These are phyloP conservation scores for Entomyzon cyanotis DNA, from an alignment of 2,113 vertebrate genomes.

Conservation along the genomic window DNA sequence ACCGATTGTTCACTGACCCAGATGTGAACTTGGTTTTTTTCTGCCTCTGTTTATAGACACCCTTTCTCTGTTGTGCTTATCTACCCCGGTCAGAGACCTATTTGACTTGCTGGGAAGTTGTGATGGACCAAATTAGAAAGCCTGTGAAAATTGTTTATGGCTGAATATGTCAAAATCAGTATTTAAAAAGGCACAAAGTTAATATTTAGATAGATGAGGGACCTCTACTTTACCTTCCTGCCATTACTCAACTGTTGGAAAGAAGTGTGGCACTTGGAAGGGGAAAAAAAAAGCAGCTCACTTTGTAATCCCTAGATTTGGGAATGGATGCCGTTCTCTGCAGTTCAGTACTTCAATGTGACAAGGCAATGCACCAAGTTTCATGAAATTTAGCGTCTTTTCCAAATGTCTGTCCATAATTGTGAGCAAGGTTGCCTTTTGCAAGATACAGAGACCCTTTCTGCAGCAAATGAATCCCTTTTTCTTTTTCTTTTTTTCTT, in stretches of 20 bases:
- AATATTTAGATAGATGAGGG: background rate
- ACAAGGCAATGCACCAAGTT: background rate
- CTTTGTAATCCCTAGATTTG: background rate
- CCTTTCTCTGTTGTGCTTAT: constrained; percentile 40
- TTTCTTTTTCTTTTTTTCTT: background rate
- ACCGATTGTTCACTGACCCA: constrained; percentile 60
- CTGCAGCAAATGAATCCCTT: background rate
- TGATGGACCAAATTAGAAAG: constrained; percentile 33
- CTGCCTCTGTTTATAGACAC: constrained; percentile 27
- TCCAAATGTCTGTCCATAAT: background rate
- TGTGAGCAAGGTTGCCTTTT: background rate
- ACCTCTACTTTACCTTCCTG: background rate
- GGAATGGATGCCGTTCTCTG: background rate
- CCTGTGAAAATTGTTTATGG: constrained; percentile 6
- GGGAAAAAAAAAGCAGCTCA: background rate
- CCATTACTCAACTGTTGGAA: background rate
- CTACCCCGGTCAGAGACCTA: background rate
- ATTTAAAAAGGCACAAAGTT: background rate
- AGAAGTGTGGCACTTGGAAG: background rate
- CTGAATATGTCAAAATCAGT: background rate
- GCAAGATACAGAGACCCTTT: background rate
- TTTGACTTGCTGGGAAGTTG: constrained; percentile 31
- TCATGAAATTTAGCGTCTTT: background rate
- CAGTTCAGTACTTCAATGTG: background rate
- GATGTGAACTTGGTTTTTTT: constrained; percentile 56